Evolutionary conservation across 1,140 invertebrate species (phyloP).

Genomic region (Orchesella cincta): DNA sequence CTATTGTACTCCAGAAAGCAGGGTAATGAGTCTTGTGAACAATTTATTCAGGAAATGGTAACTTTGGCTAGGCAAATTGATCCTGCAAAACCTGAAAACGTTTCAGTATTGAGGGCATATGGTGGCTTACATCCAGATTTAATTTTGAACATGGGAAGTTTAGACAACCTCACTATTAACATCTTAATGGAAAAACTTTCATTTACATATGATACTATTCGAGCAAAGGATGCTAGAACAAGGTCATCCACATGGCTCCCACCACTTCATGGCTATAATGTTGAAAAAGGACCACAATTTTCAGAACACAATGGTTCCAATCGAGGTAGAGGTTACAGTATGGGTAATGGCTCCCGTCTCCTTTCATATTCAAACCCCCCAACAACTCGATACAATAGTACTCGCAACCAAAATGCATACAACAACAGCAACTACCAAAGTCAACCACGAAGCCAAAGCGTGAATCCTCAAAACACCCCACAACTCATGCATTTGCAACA

Average conservation of each 20-base stretch:
- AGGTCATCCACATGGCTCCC: neutral
- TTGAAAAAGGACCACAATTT: neutral
- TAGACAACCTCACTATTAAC: neutral
- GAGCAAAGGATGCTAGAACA: neutral
- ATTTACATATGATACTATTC: neutral
- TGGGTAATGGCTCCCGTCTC: neutral
- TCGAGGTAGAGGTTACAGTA: neutral
- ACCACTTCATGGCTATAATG: neutral
- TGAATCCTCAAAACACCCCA: too few species aligned
- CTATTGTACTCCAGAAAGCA: neutral
- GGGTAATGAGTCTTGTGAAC: neutral
- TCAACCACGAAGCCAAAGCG: neutral
- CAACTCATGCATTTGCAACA: too few species aligned
- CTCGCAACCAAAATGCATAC: neutral
- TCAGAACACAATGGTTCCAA: neutral
- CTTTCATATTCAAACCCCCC: neutral
- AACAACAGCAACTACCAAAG: neutral
- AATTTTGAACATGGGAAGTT: neutral
- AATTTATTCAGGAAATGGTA: slow-evolving; percentile 4
- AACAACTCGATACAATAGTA: neutral
- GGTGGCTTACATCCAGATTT: neutral
- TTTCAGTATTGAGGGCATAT: neutral
- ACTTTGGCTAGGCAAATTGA: neutral
- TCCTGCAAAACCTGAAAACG: neutral
- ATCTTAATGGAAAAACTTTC: neutral